Evolutionary conservation across 2,888 invertebrate genomes (phyloP).

Genomic region (Abscondita cerata): DNA sequence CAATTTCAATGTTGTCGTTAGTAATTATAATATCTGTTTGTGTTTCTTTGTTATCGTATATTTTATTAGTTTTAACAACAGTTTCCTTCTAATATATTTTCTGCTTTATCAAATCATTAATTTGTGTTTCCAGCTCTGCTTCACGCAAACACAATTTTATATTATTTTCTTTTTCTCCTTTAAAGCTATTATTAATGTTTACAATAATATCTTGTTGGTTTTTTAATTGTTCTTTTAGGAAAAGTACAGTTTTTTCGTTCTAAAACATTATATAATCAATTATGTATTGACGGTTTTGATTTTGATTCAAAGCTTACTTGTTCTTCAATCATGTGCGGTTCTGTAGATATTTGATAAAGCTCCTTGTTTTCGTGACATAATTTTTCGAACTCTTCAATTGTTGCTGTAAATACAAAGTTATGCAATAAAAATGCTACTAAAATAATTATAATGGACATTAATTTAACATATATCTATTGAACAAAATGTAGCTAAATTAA

Average conservation of each 20-base stretch:
- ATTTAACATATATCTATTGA: no score
- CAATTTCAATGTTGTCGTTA: neutral
- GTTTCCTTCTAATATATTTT: neutral
- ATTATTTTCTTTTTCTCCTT: slow-evolving; percentile 24
- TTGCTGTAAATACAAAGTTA: no score
- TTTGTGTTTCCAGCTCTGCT: slow-evolving; percentile 15
- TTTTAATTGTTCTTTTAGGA: slow-evolving; percentile 26
- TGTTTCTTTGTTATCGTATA: neutral
- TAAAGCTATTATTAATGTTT: slow-evolving; percentile 29
- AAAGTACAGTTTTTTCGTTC: slow-evolving; percentile 19
- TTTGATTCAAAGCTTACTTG: slow-evolving; percentile 10
- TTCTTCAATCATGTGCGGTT: slow-evolving; percentile 11
- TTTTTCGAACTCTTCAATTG: slow-evolving; percentile 17
- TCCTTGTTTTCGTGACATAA: neutral
- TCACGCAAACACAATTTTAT: slow-evolving; percentile 16
- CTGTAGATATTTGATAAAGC: slow-evolving; percentile 1
- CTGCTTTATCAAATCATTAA: slow-evolving; percentile 21
- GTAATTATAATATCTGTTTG: slow-evolving; percentile 4
- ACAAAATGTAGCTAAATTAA: no score
- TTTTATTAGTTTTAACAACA: no score
- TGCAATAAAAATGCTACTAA: no score
- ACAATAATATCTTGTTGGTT: slow-evolving; percentile 19
- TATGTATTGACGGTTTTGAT: neutral
- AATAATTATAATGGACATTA: no score
- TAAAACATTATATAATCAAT: no score